Evolutionary conservation across 2,797 vertebrate genomes (phyloP), one percentile per base, ranked within the genome.

Genomic region (Karalla daura): DNA sequence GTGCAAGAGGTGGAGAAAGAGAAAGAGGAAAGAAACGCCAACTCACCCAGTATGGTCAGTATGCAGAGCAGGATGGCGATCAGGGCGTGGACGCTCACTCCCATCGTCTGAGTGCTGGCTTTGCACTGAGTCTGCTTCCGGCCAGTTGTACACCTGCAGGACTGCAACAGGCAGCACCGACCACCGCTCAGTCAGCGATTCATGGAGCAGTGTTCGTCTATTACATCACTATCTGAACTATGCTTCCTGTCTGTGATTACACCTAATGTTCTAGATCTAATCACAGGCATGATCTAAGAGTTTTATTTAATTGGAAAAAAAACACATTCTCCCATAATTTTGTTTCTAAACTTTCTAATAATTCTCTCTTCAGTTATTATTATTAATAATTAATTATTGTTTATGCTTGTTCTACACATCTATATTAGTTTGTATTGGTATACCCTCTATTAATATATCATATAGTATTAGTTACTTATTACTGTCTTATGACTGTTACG

Each of bases 11-110:
- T 6, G 24, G 3, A 4, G 18, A 25, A 6, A 5, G 6, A 39
- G 37, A 37, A 18, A n/a, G 13, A 20, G 8, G 13, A 46, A 23
- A 17, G 1, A 9, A 8, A 13, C 23, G 0, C 3, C 0, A 0
- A 86, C 94, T 86, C 85, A 99, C 97, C 93, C 43, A 96, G 84
- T 45, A 98, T 95, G 44, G 94, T 95, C 63, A 98, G 86, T 54
- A 99, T 96, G 83, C 95, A 97, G 67, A 98, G 90, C 23, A 99
- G 95, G 77, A 99, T 96, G 70, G 95, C 94, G 2, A 97, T 89
- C 21, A 99, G 83, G 0, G 94, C 95, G 4, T 95, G 95, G 63
- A 96, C 86, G 17, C 94, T 96, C 77, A 97, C 88, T 3, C 94
- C 93, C 0, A 89, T 89, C 70, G 70, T 90, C 40, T 70, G 85